A percentile compares a stretch with the other conserved stretches of the same genome.
Evolutionary conservation across 2,113 vertebrate genomes (phyloP).

Genomic region (Calyptomena viridis): DNA sequence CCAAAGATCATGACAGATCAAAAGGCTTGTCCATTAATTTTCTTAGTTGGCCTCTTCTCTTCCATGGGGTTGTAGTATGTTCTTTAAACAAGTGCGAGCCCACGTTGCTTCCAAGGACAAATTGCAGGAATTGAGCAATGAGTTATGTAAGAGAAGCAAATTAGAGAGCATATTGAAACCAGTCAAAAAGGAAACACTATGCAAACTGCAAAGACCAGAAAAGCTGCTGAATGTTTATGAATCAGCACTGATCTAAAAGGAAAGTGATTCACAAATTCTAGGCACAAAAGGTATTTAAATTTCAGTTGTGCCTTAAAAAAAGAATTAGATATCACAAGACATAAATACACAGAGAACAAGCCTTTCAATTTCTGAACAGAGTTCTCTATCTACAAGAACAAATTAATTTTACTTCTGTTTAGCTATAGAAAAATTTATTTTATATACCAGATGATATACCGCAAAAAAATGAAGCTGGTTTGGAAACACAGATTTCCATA

Average conservation of each 20-base stretch:
- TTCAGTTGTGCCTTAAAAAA: background rate
- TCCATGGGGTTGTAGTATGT: background rate
- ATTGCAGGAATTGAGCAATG: background rate
- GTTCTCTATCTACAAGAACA: background rate
- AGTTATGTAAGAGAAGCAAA: background rate
- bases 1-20: background rate
- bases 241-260: background rate
- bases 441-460: background rate
- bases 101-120: background rate
- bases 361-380: background rate
- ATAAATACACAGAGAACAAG: background rate
- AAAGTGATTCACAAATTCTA: background rate
- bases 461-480: background rate
- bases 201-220: background rate
- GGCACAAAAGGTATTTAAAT: background rate
- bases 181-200: background rate
- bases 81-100: background rate
- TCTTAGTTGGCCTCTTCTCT: background rate
- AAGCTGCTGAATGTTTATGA: background rate
- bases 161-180: background rate
- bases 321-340: background rate
- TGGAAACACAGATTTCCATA: background rate
- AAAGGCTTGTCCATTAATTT: background rate
- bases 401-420: conserved; percentile 7
- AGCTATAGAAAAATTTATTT: background rate